These are phyloP conservation scores for Diarsia rubi DNA, from an alignment of 2,888 invertebrate species.

Conservation along the genomic window DNA sequence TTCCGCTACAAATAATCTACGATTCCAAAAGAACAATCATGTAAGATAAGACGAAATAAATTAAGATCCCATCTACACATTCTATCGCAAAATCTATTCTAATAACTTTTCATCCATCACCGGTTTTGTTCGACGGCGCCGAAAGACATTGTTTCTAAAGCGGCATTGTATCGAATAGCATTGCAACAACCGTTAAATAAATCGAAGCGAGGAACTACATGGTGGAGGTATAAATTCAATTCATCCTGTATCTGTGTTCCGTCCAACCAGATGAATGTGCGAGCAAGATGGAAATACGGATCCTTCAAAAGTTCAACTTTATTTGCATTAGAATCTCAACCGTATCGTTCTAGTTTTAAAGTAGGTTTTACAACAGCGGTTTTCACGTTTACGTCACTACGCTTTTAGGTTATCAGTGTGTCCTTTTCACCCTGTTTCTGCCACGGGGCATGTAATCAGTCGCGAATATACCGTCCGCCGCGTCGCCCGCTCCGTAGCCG, in stretches of 20 bases:
- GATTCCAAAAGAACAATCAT: slow-evolving; percentile 64
- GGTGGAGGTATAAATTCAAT: slow-evolving; percentile 86
- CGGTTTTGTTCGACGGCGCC: neutral
- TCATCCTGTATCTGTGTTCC: slow-evolving; percentile 87
- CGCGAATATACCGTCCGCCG: slow-evolving; percentile 87
- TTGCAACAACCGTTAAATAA: slow-evolving; percentile 72
- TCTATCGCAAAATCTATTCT: neutral
- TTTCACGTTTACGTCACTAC: slow-evolving; percentile 72
- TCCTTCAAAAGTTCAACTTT: slow-evolving; percentile 83
- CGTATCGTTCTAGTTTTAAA: slow-evolving; percentile 16
- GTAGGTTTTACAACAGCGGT: slow-evolving; percentile 59
- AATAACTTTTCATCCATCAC: slow-evolving; percentile 45
- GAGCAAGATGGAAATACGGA: slow-evolving; percentile 81
- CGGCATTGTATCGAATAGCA: slow-evolving; percentile 62
- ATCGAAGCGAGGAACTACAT: slow-evolving; percentile 70
- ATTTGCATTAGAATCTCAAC: slow-evolving; percentile 56
- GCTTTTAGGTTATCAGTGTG: slow-evolving; percentile 71
- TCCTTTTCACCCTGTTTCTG: slow-evolving; percentile 88
- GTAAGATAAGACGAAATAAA: slow-evolving; percentile 64
- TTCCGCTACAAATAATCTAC: slow-evolving; percentile 61
- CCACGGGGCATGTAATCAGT: slow-evolving; percentile 86
- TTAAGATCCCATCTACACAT: slow-evolving; percentile 36
- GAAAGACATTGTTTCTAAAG: neutral
- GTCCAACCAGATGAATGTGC: slow-evolving; percentile 86
- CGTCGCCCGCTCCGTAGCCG: slow-evolving; percentile 78